Base-by-base conservation (phyloP, 2,797 vertebrate genomes). In the Scomberomorus guttatus region DNA sequence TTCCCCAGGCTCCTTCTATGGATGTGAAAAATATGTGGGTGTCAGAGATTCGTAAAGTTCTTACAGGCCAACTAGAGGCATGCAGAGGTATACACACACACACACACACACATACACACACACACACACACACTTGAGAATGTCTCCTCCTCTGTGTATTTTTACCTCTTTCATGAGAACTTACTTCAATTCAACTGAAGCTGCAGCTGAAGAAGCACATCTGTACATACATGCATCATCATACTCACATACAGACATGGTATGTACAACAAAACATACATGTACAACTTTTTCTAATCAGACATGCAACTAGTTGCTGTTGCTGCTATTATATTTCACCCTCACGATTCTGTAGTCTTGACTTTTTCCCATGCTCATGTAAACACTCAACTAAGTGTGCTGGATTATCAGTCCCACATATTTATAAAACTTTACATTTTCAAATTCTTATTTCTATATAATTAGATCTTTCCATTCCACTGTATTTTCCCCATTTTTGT, bases 1-100 rank as follows among this genome's bases (percentile, higher is more conserved):
- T 56, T 82, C 75, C 52, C 46, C 92, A 99, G 98, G 97, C 98
- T 77, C 91, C 97, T 64, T 97, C 97, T 25, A 95, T 98, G 93
- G 97, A 98, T 81, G 94, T 97, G 92, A 99, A 98, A 92, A 97
- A 96, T 89, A 95, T 95, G 48, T 99, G 98, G 98, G 97, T 98
- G 94, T 97, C 97, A 68, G 96, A 98, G 94, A 98, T 99, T 86
- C 96, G 97, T 70, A 98, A 97, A 94, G 97, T 99, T 79, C 92
- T 99, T 84, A 96, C 96, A 8, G 96, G 97, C 83, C 97, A 98
- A 80, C 95, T 98, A 64, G 96, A 97, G 92, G 96, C 96, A 6
- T 96, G 96, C 89, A 95, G 97, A 98, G 97, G 98, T 98, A 94
- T 6, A 12, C 42, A 37, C 58, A 57, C 58, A 50, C 46, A 42